Percentiles rank a stretch among this genome's conserved stretches.
These are phyloP conservation scores for Premnoplex brunnescens DNA, from an alignment of 2,797 vertebrate genomes.

Conservation along the genomic window DNA sequence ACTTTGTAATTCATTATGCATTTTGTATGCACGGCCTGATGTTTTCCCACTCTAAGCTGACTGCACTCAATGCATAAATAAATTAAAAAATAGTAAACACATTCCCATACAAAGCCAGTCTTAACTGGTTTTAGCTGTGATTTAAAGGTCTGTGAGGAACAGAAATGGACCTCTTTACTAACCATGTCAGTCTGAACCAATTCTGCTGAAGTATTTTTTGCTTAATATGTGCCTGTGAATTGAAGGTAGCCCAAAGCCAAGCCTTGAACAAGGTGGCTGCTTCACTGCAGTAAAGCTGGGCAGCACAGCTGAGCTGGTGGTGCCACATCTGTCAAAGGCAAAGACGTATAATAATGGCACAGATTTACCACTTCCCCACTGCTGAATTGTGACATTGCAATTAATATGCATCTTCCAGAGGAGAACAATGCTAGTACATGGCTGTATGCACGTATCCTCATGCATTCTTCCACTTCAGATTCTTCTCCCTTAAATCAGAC, in stretches of 20 bases:
- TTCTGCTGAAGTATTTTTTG: neutral
- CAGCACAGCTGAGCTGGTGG: neutral
- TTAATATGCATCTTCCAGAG: neutral
- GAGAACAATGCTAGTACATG: neutral
- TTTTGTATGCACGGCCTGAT: neutral
- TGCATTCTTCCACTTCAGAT: neutral
- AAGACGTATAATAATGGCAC: neutral
- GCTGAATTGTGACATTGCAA: neutral
- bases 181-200: neutral
- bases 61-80: neutral
- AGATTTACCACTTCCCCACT: neutral
- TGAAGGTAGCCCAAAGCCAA: neutral
- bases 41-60: neutral
- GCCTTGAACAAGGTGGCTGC: neutral
- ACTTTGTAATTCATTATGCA: neutral
- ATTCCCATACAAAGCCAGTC: neutral
- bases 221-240: neutral
- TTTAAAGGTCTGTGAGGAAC: neutral
- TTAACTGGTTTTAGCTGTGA: neutral
- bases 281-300: neutral
- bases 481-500: neutral
- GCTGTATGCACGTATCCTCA: neutral
- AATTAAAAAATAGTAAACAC: neutral
- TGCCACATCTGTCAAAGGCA: accelerated
- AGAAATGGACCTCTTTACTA: neutral